These are phyloP conservation scores for Morus bassanus DNA, from an alignment of 2,797 vertebrate species.

Conservation along the genomic window DNA sequence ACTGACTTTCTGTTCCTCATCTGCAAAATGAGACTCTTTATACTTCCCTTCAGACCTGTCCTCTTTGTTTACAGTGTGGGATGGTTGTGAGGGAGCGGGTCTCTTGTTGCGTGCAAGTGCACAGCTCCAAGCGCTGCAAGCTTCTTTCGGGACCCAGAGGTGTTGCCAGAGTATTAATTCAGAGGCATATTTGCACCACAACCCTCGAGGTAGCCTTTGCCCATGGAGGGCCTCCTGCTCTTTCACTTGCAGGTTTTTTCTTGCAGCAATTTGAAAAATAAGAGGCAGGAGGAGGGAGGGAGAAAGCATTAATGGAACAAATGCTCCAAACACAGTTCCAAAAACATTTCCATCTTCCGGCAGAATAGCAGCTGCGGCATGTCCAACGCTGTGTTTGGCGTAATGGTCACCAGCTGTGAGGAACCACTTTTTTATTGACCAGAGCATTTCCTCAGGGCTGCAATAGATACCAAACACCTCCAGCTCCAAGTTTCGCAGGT, in stretches of 20 bases:
- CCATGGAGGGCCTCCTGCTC: background rate
- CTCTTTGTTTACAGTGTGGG: background rate
- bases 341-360: constrained; percentile 53
- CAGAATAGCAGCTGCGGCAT: constrained; percentile 41
- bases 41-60: background rate
- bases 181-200: background rate
- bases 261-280: background rate
- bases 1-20: background rate
- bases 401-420: constrained; percentile 65
- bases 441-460: constrained; percentile 24
- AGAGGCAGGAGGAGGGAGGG: constrained; percentile 2
- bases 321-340: constrained; percentile 1
- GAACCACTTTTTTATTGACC: constrained; percentile 33
- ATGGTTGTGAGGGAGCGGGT: background rate
- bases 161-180: background rate
- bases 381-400: background rate
- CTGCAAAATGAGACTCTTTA: background rate
- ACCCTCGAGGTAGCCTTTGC: background rate
- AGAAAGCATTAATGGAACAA: constrained; percentile 28
- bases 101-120: background rate
- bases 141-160: accelerated
- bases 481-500: constrained; percentile 38
- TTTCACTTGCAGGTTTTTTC: background rate
- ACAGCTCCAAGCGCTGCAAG: accelerated
- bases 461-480: constrained; percentile 41